These are phyloP conservation scores for Tenualosa thibaudeaui DNA, from an alignment of 2,797 vertebrate species.

Conservation along the genomic window DNA sequence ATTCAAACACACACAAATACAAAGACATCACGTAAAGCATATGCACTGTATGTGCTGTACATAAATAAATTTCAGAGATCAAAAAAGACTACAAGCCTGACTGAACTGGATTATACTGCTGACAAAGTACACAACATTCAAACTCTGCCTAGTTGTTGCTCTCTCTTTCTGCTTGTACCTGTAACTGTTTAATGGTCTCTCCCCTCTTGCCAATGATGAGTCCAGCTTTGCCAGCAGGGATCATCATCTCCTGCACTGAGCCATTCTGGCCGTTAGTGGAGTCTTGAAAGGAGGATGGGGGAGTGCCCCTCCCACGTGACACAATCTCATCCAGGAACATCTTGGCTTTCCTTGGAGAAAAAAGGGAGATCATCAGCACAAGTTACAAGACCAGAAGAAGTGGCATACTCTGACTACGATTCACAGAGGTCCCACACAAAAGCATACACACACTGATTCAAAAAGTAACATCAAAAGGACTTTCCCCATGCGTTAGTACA, in stretches of 20 bases:
- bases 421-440: neutral
- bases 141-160: conserved; percentile 32
- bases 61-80: neutral
- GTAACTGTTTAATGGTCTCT: conserved; percentile 80
- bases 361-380: neutral
- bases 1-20: neutral
- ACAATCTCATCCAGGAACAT: conserved; percentile 91
- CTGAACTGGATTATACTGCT: neutral
- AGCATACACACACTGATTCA: neutral
- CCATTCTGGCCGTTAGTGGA: conserved; percentile 84
- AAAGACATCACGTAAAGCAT: neutral
- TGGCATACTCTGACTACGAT: neutral
- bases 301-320: conserved; percentile 84
- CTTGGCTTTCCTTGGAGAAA: conserved; percentile 81
- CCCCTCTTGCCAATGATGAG: conserved; percentile 89
- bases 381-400: neutral
- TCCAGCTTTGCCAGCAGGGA: conserved; percentile 83
- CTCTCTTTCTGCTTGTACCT: conserved; percentile 52
- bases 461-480: neutral
- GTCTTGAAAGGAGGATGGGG: conserved; percentile 82
- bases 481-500: neutral
- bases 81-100: neutral
- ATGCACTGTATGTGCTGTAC: neutral
- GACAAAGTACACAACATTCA: neutral
- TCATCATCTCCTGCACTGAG: conserved; percentile 93